Evolutionary conservation across 2,797 vertebrate genomes (phyloP), one percentile per base, ranked within the genome.

Genomic region (Poeciliopsis gracilis): DNA sequence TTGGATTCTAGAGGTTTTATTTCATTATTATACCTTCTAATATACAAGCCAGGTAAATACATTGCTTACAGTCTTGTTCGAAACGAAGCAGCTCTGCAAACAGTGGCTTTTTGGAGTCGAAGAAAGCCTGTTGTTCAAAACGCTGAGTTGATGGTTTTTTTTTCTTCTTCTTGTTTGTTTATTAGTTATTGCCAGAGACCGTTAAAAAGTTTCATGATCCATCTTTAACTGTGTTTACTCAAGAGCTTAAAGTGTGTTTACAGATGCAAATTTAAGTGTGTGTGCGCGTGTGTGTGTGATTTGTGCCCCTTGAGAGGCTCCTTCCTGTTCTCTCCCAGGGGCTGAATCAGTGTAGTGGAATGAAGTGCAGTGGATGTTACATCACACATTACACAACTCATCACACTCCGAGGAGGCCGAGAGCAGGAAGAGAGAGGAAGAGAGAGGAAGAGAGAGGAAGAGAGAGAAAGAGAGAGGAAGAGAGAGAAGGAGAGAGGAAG

Each of bases 171-270:
- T 33, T 61, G 57, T 61, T 61, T 61, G 15, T 61, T 61, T 61
- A 61, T 15, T 61, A 61, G 57, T 30, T 33, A 61, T 63, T 63
- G 30, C 59, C 59, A 63, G n/a, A 63, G 69, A 81, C 30, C 33
- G 20, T 53, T 45, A 77, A 75, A 75, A 69, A 69, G 11, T 78
- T 45, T 75, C 49, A 55, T 43, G 70, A 73, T 82, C 70, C 61
- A 74, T 71, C 38, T 73, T 51, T 66, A 53, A 67, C 72, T 67
- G 3, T 73, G 74, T 82, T 80, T 80, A 67, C 69, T 33, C 55
- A 61, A 66, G 36, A 18, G 84, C 38, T 79, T 43, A 83, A 76
- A 91, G 38, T 55, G 59, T 66, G 36, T 66, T 38, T 38, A 38
- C 36, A 36, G 3, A 66, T 38, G 63, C 63, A 66, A 38, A 38